A percentile compares a stretch with the other conserved stretches of the same genome.
Conservation (phyloP, 2,888 invertebrate genomes). For the Acanthacorydalis orientalis region DNA sequence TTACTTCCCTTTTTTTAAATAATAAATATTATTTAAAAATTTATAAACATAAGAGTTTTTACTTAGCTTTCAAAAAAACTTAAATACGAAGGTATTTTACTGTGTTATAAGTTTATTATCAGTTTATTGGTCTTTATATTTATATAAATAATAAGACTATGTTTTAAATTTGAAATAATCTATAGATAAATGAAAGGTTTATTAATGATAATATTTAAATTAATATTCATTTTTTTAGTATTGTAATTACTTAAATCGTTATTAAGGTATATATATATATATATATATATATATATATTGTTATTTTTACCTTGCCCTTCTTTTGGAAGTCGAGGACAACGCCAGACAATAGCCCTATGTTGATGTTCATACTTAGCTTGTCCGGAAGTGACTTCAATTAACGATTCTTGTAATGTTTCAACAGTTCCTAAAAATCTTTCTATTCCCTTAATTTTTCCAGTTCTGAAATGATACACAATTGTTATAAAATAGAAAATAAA, state of each 20-base stretch:
- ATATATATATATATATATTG: too few relatives aligned
- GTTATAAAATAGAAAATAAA: background rate
- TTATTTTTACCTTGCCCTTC: slow-evolving; percentile 77
- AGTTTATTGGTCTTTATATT: too few relatives aligned
- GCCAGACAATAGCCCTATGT: slow-evolving; percentile 93
- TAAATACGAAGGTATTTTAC: too few relatives aligned
- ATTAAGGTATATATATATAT: too few relatives aligned
- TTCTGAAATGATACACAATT: slow-evolving; percentile 26
- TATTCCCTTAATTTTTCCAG: slow-evolving; percentile 84
- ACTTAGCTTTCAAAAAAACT: too few relatives aligned
- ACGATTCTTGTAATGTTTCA: slow-evolving; percentile 74
- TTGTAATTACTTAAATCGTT: too few relatives aligned
- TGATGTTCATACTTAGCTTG: slow-evolving; percentile 98
- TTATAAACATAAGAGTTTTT: too few relatives aligned
- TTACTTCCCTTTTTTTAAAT: too few relatives aligned
- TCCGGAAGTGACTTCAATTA: slow-evolving; percentile 92
- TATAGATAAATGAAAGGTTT: background rate
- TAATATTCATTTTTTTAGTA: background rate
- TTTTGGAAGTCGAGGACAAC: slow-evolving; percentile 92
- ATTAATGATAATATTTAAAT: background rate
- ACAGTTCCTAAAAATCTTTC: slow-evolving; percentile 83
- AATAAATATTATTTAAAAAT: too few relatives aligned
- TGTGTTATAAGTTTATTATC: too few relatives aligned
- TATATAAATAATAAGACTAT: too few relatives aligned
- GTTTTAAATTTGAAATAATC: background rate